Conservation (phyloP, 2,797 vertebrate species). For the Sphenodon punctatus region DNA sequence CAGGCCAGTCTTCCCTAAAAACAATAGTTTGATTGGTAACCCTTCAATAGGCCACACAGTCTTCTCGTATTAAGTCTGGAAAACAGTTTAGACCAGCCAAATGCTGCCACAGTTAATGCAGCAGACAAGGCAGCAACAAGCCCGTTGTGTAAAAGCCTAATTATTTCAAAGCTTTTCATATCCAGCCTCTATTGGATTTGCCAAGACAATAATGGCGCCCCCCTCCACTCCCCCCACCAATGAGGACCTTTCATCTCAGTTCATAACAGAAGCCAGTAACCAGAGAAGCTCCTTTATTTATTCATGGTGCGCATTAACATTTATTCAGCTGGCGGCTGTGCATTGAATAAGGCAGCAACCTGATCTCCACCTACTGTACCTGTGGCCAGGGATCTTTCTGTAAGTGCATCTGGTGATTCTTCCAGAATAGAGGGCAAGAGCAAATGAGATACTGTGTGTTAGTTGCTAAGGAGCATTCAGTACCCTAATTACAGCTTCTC, state of each 20-base stretch:
- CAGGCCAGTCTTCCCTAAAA: too few species aligned
- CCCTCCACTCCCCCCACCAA: too few species aligned
- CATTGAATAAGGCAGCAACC: conserved; percentile 42
- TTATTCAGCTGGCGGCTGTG: conserved; percentile 49
- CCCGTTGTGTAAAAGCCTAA: not conserved
- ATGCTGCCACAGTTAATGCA: not conserved
- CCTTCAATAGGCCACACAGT: rapidly evolving
- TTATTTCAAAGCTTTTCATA: not conserved
- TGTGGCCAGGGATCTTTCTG: not conserved
- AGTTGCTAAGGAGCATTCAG: not conserved
- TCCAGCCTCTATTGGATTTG: not conserved
- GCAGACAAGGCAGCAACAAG: not conserved
- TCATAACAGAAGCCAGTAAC: conserved; percentile 40
- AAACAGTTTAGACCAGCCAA: not conserved
- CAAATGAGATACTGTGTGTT: not conserved
- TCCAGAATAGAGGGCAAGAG: conserved; percentile 42
- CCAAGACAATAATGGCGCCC: not conserved
- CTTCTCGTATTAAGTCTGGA: rapidly evolving
- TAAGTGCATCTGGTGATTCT: not conserved
- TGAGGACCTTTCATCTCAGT: conserved; percentile 29
- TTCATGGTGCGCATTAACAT: conserved; percentile 72
- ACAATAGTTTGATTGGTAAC: too few species aligned
- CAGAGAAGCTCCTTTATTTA: conserved; percentile 67
- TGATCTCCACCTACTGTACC: conserved; percentile 42
- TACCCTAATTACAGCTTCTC: not conserved